Conservation (phyloP, 1,140 invertebrate genomes). For the Chymomyza costata region DNA sequence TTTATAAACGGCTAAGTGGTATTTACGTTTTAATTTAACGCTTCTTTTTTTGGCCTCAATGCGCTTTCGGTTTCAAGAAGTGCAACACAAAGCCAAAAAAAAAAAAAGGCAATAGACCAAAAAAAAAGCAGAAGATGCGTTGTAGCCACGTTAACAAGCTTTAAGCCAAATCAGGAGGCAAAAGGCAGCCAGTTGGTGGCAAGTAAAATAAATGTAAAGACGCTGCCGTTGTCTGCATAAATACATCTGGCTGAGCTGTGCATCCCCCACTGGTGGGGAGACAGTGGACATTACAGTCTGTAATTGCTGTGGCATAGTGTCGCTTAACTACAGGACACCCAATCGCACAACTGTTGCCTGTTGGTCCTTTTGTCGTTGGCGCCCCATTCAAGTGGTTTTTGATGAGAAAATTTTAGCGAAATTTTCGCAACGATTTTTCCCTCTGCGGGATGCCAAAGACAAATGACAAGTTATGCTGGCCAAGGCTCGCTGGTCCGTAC, state of each 20-base stretch:
- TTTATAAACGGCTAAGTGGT: constrained; percentile 66
- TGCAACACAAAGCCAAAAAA: constrained; percentile 44
- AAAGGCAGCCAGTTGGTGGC: not conserved
- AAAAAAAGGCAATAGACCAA: constrained; percentile 28
- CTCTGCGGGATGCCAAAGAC: constrained; percentile 42
- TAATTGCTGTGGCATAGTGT: constrained; percentile 62
- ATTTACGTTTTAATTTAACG: constrained; percentile 73
- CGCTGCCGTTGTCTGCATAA: too few species aligned
- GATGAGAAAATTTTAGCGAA: constrained; percentile 71
- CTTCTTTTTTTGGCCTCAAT: constrained; percentile 45
- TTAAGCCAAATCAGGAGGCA: constrained; percentile 48
- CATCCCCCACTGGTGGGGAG: too few species aligned
- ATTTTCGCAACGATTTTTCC: constrained; percentile 48
- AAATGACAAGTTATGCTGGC: constrained; percentile 63
- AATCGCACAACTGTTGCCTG: constrained; percentile 23
- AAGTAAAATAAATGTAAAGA: too few species aligned
- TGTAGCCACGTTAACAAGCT: constrained; percentile 48
- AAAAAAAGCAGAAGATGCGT: constrained; percentile 23
- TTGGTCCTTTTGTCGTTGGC: constrained; percentile 8
- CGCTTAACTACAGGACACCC: constrained; percentile 39
- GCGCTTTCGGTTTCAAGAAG: constrained; percentile 65
- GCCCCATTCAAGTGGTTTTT: constrained; percentile 71
- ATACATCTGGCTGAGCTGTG: too few species aligned
- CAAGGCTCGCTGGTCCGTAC: constrained; percentile 1
- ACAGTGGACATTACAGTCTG: constrained; percentile 57